These are phyloP conservation scores for Dynastes hyllus DNA, from an alignment of 2,888 invertebrate species.

Conservation along the genomic window DNA sequence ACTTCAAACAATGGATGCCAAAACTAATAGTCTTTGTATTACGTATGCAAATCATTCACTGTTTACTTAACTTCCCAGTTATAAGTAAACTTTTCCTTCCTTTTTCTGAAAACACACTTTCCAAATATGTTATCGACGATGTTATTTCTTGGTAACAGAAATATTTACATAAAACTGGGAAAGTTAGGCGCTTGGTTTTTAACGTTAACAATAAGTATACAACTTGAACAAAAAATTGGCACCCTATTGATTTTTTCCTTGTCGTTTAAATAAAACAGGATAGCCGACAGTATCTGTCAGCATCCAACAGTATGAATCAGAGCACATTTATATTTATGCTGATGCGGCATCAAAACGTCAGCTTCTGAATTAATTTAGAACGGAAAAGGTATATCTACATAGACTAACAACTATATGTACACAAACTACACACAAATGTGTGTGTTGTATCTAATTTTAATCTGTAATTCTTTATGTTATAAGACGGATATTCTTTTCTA, in stretches of 20 bases:
- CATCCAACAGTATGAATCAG: constrained; percentile 26
- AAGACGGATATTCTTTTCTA: constrained; percentile 3
- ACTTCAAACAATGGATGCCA: constrained; percentile 26
- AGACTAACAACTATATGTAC: background rate
- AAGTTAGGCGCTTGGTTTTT: constrained; percentile 30
- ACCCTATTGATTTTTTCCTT: constrained; percentile 39
- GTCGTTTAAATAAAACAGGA: constrained; percentile 34
- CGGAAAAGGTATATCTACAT: constrained; percentile 21
- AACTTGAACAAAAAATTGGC: constrained; percentile 34
- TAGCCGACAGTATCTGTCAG: constrained; percentile 34
- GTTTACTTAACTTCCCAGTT: constrained; percentile 23
- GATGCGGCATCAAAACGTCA: constrained; percentile 17
- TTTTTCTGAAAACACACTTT: constrained; percentile 37
- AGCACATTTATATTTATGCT: constrained; percentile 31
- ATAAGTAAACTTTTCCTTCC: constrained; percentile 41
- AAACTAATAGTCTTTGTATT: constrained; percentile 28
- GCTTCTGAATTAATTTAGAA: constrained; percentile 16
- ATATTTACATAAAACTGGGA: constrained; percentile 40
- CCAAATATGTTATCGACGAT: constrained; percentile 38
- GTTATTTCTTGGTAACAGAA: constrained; percentile 39
- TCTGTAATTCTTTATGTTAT: constrained; percentile 1
- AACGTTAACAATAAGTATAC: constrained; percentile 39
- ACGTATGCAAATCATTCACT: constrained; percentile 30
- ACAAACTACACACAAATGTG: no score
- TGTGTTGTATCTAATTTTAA: background rate